These are phyloP conservation scores for Melolontha melolontha DNA, from an alignment of 2,888 invertebrate species.

Conservation along the genomic window DNA sequence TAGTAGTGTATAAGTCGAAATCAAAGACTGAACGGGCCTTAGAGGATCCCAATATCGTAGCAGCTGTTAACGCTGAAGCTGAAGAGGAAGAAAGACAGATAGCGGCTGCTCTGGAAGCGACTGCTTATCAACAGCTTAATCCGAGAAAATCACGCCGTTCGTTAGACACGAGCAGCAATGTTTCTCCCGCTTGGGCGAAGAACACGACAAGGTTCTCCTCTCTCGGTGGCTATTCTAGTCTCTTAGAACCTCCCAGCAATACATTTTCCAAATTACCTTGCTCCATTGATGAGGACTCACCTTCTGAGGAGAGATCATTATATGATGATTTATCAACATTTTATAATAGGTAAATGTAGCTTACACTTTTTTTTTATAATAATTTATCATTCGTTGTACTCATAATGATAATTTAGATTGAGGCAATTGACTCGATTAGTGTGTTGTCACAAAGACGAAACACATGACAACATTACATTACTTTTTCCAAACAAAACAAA, in stretches of 20 bases:
- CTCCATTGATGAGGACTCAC: slow-evolving; percentile 69
- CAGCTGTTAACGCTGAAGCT: slow-evolving; percentile 78
- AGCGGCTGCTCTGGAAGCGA: slow-evolving; percentile 80
- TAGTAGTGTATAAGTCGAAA: slow-evolving; percentile 91
- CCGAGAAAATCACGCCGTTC: slow-evolving; percentile 59
- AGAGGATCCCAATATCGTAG: slow-evolving; percentile 84
- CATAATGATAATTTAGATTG: too few species aligned
- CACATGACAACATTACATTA: too few species aligned
- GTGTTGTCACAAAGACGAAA: too few species aligned
- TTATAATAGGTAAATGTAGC: slow-evolving; percentile 55
- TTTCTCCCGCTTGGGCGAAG: slow-evolving; percentile 68
- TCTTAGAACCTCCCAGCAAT: slow-evolving; percentile 75
- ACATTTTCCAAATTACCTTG: slow-evolving; percentile 73
- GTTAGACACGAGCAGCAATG: slow-evolving; percentile 51
- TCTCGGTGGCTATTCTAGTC: slow-evolving; percentile 77
- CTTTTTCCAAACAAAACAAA: too few species aligned
- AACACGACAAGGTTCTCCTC: slow-evolving; percentile 70
- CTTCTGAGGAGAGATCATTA: slow-evolving; percentile 57
- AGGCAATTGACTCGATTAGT: too few species aligned
- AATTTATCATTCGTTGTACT: too few species aligned
- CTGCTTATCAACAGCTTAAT: slow-evolving; percentile 69
- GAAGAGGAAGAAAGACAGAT: slow-evolving; percentile 82
- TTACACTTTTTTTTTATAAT: slow-evolving; percentile 4
- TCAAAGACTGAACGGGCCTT: slow-evolving; percentile 80
- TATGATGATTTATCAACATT: slow-evolving; percentile 60